Conservation (phyloP, 2,888 invertebrate species). For the Hirtodrosophila cameraria region DNA sequence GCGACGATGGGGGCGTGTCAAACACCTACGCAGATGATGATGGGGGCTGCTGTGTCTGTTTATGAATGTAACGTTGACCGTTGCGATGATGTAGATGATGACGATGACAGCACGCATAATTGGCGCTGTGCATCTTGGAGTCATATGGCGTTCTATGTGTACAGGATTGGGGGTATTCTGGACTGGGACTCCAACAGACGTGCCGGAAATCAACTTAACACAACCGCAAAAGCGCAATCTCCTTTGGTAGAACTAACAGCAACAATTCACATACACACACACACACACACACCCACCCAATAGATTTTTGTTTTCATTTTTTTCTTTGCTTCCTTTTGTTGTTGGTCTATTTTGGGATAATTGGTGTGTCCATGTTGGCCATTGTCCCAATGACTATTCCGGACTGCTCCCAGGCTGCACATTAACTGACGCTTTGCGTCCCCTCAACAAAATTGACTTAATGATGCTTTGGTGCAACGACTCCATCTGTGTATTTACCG, state of each 20-base stretch:
- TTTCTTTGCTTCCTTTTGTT: constrained; percentile 16
- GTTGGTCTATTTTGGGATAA: constrained; percentile 67
- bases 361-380: constrained; percentile 67
- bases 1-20: constrained; percentile 55
- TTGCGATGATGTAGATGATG: constrained; percentile 15
- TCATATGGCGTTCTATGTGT: constrained; percentile 21
- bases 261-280: no score
- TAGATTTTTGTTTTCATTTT: constrained; percentile 15
- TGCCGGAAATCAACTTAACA: constrained; percentile 79
- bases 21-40: constrained; percentile 50
- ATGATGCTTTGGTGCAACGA: constrained; percentile 67
- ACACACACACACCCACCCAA: no score
- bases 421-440: constrained; percentile 71
- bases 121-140: constrained; percentile 65
- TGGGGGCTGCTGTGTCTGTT: constrained; percentile 54
- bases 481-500: constrained; percentile 18
- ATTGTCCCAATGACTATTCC: constrained; percentile 25
- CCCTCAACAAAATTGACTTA: constrained; percentile 77
- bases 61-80: constrained; percentile 61
- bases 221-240: constrained; percentile 81
- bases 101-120: constrained; percentile 62
- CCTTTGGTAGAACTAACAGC: constrained; percentile 27
- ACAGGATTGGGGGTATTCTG: no score
- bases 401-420: constrained; percentile 61
- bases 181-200: constrained; percentile 39